Evolutionary conservation across 2,113 vertebrate genomes (phyloP).

Genomic region (Alces alces): DNA sequence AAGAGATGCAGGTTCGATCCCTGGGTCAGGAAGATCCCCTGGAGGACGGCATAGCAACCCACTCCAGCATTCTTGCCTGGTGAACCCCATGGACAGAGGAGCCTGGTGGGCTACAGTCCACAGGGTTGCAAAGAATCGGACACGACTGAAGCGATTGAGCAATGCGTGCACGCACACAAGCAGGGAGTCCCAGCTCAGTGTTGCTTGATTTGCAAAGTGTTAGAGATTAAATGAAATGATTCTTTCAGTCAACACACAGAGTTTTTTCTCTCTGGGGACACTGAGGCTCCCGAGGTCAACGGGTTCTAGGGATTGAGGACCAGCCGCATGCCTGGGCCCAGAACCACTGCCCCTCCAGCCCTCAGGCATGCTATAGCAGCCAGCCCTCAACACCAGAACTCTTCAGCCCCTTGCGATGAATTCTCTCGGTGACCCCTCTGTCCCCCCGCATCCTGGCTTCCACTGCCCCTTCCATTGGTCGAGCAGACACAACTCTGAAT

Average conservation of each 20-base stretch:
- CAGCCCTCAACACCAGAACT: not conserved
- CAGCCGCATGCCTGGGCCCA: not conserved
- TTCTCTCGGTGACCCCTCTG: not conserved
- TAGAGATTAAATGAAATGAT: not conserved
- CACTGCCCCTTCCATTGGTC: not conserved
- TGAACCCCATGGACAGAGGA: not conserved
- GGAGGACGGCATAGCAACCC: not conserved
- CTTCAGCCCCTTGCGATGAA: not conserved
- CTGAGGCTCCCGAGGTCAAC: not conserved
- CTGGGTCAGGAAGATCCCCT: not conserved
- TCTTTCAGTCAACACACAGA: not conserved
- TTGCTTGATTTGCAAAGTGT: not conserved
- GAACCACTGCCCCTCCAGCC: not conserved
- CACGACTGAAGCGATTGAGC: not conserved
- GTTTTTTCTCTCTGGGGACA: not conserved
- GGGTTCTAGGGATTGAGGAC: not conserved
- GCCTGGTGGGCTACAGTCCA: not conserved
- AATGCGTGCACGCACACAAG: not conserved
- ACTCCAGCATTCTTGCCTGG: not conserved
- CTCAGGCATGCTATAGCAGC: not conserved
- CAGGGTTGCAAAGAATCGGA: not conserved
- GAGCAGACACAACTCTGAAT: not conserved
- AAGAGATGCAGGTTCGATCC: not conserved
- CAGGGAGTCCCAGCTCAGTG: not conserved
- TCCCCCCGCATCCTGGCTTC: not conserved